Evolutionary conservation across 2,113 vertebrate species (phyloP).

Genomic region (Abramis brama): DNA sequence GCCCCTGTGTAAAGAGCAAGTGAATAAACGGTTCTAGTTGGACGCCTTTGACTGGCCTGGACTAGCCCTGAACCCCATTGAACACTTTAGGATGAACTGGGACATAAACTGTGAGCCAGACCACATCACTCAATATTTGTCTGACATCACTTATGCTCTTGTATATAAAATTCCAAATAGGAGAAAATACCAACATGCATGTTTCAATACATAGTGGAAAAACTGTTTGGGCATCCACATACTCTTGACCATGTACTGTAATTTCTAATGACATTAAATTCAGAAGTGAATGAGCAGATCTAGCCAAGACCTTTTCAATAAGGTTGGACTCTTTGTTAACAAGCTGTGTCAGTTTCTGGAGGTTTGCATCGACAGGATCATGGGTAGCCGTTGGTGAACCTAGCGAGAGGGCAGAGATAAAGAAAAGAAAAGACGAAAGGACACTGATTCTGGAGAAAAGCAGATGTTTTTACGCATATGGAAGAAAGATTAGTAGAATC

Average conservation of each 20-base stretch:
- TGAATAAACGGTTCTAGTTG: not conserved
- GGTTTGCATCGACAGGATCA: constrained; percentile 92
- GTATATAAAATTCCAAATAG: not conserved
- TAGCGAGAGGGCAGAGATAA: constrained; percentile 71
- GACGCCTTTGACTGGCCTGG: not conserved
- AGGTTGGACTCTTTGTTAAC: constrained; percentile 99
- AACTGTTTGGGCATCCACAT: not conserved
- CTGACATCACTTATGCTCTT: not conserved
- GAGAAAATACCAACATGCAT: not conserved
- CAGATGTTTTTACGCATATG: constrained; percentile 21
- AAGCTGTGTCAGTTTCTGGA: constrained; percentile 99
- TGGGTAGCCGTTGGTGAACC: constrained; percentile 83
- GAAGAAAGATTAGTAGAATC: constrained; percentile 52
- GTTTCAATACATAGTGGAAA: not conserved
- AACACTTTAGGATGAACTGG: not conserved
- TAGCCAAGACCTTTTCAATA: constrained; percentile 94
- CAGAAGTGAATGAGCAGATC: constrained; percentile 68
- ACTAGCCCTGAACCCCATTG: not conserved
- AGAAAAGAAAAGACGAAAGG: constrained; percentile 47
- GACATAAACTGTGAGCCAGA: not conserved
- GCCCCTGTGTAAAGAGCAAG: not conserved
- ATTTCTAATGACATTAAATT: constrained; percentile 42
- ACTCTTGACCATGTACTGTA: not conserved
- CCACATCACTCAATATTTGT: not conserved
- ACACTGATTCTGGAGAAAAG: constrained; percentile 38